phyloP scores from a whole-genome alignment of 2,888 invertebrate species.

The Neoaliturus tenellus region DNA sequence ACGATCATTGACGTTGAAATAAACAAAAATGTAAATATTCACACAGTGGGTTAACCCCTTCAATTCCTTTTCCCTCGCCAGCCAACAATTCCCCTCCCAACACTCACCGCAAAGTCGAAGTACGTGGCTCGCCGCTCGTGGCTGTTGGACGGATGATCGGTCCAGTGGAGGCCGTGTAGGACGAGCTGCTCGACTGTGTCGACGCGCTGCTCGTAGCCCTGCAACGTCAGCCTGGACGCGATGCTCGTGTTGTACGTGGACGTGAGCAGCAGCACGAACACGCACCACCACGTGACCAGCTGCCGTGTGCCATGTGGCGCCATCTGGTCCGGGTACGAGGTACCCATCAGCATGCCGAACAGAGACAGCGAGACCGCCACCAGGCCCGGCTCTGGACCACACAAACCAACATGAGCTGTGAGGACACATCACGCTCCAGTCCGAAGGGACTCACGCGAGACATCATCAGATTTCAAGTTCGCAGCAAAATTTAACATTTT shows the following conservation, averaged over 20 bases:
- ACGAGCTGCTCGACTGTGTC: neutral
- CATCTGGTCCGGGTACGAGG: neutral
- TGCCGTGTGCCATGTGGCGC: neutral
- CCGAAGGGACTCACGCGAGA: too few relatives aligned
- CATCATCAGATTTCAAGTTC: too few relatives aligned
- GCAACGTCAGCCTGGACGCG: neutral
- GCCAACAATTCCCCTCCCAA: too few relatives aligned
- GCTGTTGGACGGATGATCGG: neutral
- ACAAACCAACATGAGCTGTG: too few relatives aligned
- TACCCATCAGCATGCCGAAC: slow-evolving; percentile 6
- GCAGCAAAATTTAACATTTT: too few relatives aligned
- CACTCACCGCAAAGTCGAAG: slow-evolving; percentile 24
- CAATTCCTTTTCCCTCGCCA: too few relatives aligned
- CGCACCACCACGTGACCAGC: slow-evolving; percentile 3
- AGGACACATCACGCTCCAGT: too few relatives aligned
- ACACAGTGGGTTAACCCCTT: too few relatives aligned
- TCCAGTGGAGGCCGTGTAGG: neutral
- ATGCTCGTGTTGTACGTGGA: slow-evolving; percentile 1
- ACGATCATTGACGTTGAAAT: too few relatives aligned
- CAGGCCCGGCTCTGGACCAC: neutral
- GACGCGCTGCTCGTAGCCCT: neutral
- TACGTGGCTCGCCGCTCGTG: neutral
- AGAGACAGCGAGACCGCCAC: neutral
- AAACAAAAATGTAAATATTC: too few relatives aligned
- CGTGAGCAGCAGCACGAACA: slow-evolving; percentile 14